Percentiles rank a stretch among this genome's conserved stretches.
phyloP scores from a whole-genome alignment of 2,888 invertebrate genomes.

The Spodoptera littoralis region DNA sequence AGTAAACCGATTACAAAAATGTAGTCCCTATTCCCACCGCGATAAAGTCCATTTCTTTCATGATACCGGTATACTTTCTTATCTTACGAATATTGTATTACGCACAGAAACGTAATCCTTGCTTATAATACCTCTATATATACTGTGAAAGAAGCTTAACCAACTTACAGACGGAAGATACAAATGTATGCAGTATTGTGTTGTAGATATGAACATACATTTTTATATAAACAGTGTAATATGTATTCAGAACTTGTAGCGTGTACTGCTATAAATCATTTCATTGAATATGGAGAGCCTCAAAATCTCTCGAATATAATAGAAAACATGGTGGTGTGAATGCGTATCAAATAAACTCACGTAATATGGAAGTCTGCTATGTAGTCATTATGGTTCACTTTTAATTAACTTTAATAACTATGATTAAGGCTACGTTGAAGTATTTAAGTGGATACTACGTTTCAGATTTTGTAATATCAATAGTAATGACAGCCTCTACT shows the following conservation, averaged over 20 bases:
- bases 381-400: neutral
- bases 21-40: slow-evolving; percentile 25
- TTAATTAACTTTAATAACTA: neutral
- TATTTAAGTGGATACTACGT: neutral
- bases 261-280: slow-evolving; percentile 25
- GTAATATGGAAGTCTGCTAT: neutral
- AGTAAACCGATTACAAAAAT: slow-evolving; percentile 40
- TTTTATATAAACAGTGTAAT: slow-evolving; percentile 30
- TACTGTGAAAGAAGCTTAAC: slow-evolving; percentile 39
- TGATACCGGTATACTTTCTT: slow-evolving; percentile 34
- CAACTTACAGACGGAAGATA: slow-evolving; percentile 24
- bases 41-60: slow-evolving; percentile 32
- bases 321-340: slow-evolving; percentile 8
- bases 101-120: slow-evolving; percentile 49
- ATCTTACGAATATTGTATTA: slow-evolving; percentile 52
- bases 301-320: slow-evolving; percentile 22
- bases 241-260: slow-evolving; percentile 35
- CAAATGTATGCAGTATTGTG: slow-evolving; percentile 26
- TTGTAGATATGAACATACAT: slow-evolving; percentile 22
- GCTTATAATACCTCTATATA: slow-evolving; percentile 42
- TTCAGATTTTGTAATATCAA: neutral
- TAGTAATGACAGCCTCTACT: slow-evolving; percentile 21
- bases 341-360: slow-evolving; percentile 4
- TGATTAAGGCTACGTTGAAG: neutral
- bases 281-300: slow-evolving; percentile 18